phyloP scores from a whole-genome alignment of 2,113 vertebrate genomes.

The Pitta sordida region DNA sequence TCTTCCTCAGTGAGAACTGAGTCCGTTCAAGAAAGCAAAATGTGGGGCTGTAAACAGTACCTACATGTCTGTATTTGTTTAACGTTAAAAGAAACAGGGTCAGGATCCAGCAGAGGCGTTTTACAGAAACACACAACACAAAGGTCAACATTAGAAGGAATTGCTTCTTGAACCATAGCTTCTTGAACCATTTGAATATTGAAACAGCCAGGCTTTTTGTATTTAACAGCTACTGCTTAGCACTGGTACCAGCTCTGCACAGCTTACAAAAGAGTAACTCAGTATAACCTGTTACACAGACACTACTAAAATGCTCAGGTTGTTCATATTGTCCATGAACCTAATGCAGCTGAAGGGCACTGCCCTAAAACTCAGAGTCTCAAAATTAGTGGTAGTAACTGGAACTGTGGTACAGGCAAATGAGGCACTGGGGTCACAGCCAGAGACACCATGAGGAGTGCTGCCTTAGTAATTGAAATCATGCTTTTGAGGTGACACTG shows the following conservation, averaged over 20 bases:
- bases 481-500: not conserved
- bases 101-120: not conserved
- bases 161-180: not conserved
- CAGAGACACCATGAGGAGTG: not conserved
- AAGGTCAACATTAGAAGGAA: not conserved
- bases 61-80: not conserved
- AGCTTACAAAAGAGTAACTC: not conserved
- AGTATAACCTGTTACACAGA: not conserved
- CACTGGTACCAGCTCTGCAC: not conserved
- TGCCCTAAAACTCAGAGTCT: not conserved
- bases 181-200: not conserved
- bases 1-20: not conserved
- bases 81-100: not conserved
- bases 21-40: not conserved
- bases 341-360: not conserved
- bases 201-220: not conserved
- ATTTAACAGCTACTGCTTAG: not conserved
- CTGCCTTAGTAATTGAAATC: not conserved
- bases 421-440: not conserved
- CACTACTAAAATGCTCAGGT: not conserved
- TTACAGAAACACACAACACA: not conserved
- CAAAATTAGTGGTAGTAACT: not conserved
- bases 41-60: not conserved
- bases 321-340: rapidly evolving
- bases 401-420: not conserved